Evolutionary conservation across 2,888 invertebrate species (phyloP).

Genomic region (Thereva nobilitata): DNA sequence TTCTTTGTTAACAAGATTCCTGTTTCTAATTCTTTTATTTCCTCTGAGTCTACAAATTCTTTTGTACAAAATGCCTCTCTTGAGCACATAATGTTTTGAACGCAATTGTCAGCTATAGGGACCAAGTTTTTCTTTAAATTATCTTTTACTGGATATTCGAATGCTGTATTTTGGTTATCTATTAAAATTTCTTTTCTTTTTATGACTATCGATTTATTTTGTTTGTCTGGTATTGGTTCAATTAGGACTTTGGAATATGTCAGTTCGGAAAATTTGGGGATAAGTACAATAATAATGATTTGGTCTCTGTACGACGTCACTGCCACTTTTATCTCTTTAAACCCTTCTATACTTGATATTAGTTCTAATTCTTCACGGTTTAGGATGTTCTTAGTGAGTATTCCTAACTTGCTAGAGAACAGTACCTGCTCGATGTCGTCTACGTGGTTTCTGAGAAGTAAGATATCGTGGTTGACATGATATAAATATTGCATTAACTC

Average conservation of each 20-base stretch:
- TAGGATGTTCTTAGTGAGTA: conserved; percentile 11
- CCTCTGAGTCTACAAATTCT: background rate
- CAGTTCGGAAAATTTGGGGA: conserved; percentile 5
- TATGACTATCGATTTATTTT: conserved; percentile 1
- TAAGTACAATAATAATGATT: conserved; percentile 11
- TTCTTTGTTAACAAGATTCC: background rate
- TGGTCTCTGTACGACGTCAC: background rate
- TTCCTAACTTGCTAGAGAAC: conserved; percentile 9
- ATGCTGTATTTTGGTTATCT: conserved; percentile 9
- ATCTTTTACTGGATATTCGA: conserved; percentile 9
- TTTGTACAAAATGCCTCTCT: conserved; percentile 4
- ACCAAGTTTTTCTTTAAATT: conserved; percentile 14
- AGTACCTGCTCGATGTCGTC: conserved; percentile 16
- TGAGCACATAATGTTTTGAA: conserved; percentile 2
- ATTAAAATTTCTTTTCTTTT: background rate
- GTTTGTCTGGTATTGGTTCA: background rate
- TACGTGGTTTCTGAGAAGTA: conserved; percentile 3
- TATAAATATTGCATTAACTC: conserved; percentile 4
- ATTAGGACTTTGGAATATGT: background rate
- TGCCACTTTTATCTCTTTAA: background rate
- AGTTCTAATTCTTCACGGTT: background rate
- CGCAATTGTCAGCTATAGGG: background rate
- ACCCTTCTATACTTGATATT: conserved; percentile 1
- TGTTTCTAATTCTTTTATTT: conserved; percentile 11
- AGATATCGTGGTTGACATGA: conserved; percentile 7